Conservation (phyloP, 2,888 invertebrate species). For the Proisotoma minuta region DNA sequence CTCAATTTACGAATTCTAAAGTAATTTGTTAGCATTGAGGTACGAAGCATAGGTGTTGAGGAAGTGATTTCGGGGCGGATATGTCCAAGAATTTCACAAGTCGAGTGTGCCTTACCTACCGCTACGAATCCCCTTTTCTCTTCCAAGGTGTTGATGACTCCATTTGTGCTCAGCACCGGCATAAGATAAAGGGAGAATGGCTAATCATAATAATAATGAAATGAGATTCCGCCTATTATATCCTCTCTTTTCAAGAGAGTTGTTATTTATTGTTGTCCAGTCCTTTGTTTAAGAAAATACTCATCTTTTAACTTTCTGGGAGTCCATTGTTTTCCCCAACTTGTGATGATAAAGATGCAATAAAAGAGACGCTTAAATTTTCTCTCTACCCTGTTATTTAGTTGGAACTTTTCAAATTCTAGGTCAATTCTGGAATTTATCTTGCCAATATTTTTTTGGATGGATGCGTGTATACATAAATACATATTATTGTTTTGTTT, state of each 20-base stretch:
- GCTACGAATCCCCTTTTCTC: too few relatives aligned
- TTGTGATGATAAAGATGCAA: too few relatives aligned
- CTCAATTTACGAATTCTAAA: too few relatives aligned
- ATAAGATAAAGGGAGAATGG: slow-evolving; percentile 4
- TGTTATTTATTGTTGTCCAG: slow-evolving; percentile 9
- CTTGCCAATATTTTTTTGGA: too few relatives aligned
- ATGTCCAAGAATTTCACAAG: slow-evolving; percentile 16
- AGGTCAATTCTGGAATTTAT: too few relatives aligned
- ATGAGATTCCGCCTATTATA: slow-evolving; percentile 16
- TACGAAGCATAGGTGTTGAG: neutral
- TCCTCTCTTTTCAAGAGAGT: slow-evolving; percentile 5
- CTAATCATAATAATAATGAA: slow-evolving; percentile 15
- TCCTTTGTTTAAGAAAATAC: too few relatives aligned
- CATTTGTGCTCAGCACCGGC: neutral
- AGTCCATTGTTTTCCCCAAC: slow-evolving; percentile 3
- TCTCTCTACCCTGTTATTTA: too few relatives aligned
- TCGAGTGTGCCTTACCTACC: slow-evolving; percentile 10
- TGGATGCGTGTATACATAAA: too few relatives aligned
- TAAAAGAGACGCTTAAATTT: too few relatives aligned
- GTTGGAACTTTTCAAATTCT: too few relatives aligned
- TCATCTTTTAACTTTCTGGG: too few relatives aligned
- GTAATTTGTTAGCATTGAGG: too few relatives aligned
- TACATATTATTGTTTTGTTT: neutral
- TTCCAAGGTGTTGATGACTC: slow-evolving; percentile 12
- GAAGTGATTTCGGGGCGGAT: slow-evolving; percentile 1